Evolutionary conservation across 2,113 vertebrate genomes (phyloP).

Genomic region (Triplophysa tibetana): DNA sequence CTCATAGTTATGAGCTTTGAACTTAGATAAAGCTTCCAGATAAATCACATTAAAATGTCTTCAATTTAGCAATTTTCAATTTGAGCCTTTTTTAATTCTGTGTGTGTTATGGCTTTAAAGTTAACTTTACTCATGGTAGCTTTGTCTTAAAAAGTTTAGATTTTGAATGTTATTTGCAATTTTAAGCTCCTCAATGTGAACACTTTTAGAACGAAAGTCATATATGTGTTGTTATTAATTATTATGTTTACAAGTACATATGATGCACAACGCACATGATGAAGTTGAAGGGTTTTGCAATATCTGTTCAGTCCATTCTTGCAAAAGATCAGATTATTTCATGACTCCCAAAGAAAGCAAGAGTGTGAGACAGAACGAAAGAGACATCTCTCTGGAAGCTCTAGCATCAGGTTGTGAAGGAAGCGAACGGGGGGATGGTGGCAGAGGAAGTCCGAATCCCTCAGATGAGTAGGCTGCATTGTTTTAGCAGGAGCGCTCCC

Average conservation of each 20-base stretch:
- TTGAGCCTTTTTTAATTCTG: too few species aligned
- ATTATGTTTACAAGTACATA: not conserved
- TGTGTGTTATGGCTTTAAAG: too few species aligned
- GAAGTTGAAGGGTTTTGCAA: not conserved
- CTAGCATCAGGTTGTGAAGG: constrained; percentile 6
- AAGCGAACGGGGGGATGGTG: constrained; percentile 30
- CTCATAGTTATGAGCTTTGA: too few species aligned
- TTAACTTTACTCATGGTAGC: too few species aligned
- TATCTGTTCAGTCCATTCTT: not conserved
- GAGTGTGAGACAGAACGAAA: not conserved
- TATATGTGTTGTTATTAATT: not conserved
- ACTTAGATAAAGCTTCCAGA: too few species aligned
- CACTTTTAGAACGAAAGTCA: too few species aligned
- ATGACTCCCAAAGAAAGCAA: not conserved
- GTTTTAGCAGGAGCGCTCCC: constrained; percentile 38
- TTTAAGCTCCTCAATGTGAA: too few species aligned
- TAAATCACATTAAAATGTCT: too few species aligned
- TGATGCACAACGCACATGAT: not conserved
- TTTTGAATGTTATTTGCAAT: too few species aligned
- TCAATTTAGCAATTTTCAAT: too few species aligned
- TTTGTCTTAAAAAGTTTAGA: too few species aligned
- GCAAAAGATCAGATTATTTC: not conserved
- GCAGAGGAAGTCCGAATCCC: constrained; percentile 35
- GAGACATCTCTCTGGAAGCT: constrained; percentile 1
- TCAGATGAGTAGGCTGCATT: constrained; percentile 49